Base-by-base conservation (phyloP, 2,797 vertebrate species). In the Muscicapa striata region DNA sequence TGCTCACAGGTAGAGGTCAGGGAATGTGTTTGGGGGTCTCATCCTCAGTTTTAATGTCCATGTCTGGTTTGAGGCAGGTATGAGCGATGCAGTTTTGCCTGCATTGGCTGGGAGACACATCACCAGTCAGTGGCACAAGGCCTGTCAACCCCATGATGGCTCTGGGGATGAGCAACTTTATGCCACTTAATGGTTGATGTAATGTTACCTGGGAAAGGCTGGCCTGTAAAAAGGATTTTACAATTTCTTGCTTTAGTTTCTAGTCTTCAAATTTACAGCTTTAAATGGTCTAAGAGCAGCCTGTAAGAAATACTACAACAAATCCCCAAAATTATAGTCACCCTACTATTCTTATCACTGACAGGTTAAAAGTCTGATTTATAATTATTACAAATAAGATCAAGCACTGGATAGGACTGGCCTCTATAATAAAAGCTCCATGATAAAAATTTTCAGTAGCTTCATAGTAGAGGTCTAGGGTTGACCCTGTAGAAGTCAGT, bases 1-100 rank as follows among this genome's bases (percentile, higher is more conserved):
- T 30, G 11, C 13, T 32, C 38, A 46, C 45, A 49, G 34, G 10
- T 14, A 5, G 24, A 40, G 36, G 26, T 54, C 36, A 75, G 30
- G 6, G 26, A 52, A 38, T 61, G 6, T 0, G 0, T 34, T 13
- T 62, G 51, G 11, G 17, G 10, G 10, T 68, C 30, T 87, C 17
- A 41, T 68, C 46, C 13, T 82, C 57, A 45, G 3, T 34, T 67
- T 74, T 34, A 29, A 45, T 15, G 15, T 38, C 19, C 34, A 9
- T 18, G 4, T 27, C 41, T 70, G 52, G 9, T 66, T 59, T 86
- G 75, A 77, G 52, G 51, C 30, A 78, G 18, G 12, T 62, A 16
- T 0, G 0, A 78, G 24, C 23, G 30, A 43, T 43, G n/a, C 9
- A 11, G 27, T 46, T 89, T 84, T 79, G 15, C 36, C 32, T 30